Evolutionary conservation across 2,888 invertebrate species (phyloP).

Genomic region (Resseliella maxima): DNA sequence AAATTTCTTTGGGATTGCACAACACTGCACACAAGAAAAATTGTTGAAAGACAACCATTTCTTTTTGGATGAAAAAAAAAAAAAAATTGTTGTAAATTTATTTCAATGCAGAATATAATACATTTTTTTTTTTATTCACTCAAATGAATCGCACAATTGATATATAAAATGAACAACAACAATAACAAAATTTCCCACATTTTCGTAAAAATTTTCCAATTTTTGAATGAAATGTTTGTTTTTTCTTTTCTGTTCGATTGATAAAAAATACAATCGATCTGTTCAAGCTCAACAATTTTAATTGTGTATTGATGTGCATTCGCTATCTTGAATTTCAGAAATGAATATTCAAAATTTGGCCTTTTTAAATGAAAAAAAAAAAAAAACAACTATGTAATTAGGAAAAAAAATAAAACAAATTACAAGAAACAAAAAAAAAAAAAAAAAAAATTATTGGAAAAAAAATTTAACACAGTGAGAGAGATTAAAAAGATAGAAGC

Average conservation of each 20-base stretch:
- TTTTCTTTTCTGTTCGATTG: not conserved
- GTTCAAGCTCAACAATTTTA: constrained; percentile 22
- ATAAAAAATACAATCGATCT: not conserved
- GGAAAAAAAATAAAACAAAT: not conserved
- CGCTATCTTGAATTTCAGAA: constrained; percentile 11
- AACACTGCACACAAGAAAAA: constrained; percentile 35
- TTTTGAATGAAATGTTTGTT: not conserved
- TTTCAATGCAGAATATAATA: too few relatives aligned
- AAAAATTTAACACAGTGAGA: constrained; percentile 44
- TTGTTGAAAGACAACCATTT: not conserved
- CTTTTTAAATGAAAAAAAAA: too few relatives aligned
- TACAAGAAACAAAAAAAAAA: not conserved
- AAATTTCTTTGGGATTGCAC: constrained; percentile 13
- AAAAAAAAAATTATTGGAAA: too few relatives aligned
- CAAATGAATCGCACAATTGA: too few relatives aligned
- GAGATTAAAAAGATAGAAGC: constrained; percentile 53
- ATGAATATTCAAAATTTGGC: constrained; percentile 44
- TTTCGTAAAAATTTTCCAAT: too few relatives aligned
- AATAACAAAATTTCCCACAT: too few relatives aligned
- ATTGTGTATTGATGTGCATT: constrained; percentile 44
- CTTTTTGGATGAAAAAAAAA: not conserved
- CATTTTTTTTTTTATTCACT: too few relatives aligned
- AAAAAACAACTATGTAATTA: constrained; percentile 1
- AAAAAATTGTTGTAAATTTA: not conserved
- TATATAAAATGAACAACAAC: too few relatives aligned